Base-by-base conservation (phyloP, 1,140 invertebrate species). In the Drosophila sproati region DNA sequence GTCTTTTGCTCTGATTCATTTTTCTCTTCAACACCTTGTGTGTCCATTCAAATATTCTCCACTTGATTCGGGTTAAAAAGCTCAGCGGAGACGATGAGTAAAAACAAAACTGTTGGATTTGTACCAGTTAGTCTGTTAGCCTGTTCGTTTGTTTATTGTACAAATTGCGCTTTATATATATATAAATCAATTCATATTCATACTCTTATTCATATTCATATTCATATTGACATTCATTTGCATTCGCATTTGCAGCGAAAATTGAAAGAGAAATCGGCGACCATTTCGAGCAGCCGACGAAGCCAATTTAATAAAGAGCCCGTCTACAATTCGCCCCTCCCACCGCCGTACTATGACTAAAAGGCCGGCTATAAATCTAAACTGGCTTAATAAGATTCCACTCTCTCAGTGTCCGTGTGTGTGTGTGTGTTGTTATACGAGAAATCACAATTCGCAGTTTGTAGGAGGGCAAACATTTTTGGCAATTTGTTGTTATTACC, bases 401-500 rank as follows among this genome's bases (percentile, higher is more conserved):
- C 59, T 60, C 60, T 57, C 67, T 43, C 29, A 45, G 41, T 48
- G 35, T 8, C 31, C 47, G 41, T 34, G 63, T 35, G 48, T 29
- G 28, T 55, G 39, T 28, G 29, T 52, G 20, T 62, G 37, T 57
- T 32, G 45, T 20, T 31, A 54, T 52, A 50, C 31, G 48, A 59
- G 59, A 55, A 81, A 74, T 80, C 78, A 79, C 43, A 76, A 73
- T 59, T 51, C 60, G 32, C 74, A 68, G 32, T 52, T 59, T 52
- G 63, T 68, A 73, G 69, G 72, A 50, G 76, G 54, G 60, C 67
- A 67, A 77, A 68, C 62, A 79, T 79, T 79, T 79, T 79, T 79
- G 77, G 68, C 69, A 80, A 77, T 80, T 80, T 83, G 85, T 78
- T 88, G 73, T 82, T 88, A 88, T 88, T 88, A 80, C 82, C 59